Base-by-base conservation (phyloP, 2,888 invertebrate genomes). In the Phragmatobia fuliginosa region DNA sequence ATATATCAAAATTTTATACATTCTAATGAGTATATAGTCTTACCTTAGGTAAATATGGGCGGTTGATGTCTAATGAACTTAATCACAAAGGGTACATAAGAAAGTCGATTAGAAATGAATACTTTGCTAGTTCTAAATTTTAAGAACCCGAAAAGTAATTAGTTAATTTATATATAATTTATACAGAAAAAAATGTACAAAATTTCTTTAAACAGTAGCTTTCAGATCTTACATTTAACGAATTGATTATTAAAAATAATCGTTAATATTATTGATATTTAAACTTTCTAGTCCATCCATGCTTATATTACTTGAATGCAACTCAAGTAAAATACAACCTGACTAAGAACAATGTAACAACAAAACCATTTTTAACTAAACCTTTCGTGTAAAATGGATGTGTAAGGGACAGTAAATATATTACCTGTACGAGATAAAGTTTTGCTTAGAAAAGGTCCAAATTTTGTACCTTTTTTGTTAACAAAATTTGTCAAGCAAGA, bases 61-160 rank as follows among this genome's bases (percentile, higher is more conserved):
- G 56, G 16, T 56, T 56, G 28, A 56, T 56, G 7, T 56, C 16
- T 56, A 28, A 56, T 56, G 28, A 28, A 56, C 25, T 28, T 52
- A 25, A 56, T 28, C 1, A 2, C 16, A 28, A 56, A 14, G 16
- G 5, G 18, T 25, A 21, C 28, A 56, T 28, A 10, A 28, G 7
- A 28, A 65, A 65, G 1, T 65, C 38, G 65, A 38, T 56, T 65
- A 65, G 56, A 31, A 65, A 65, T 65, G 25, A 28, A 38, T 56
- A 18, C 25, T 52, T 49, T n/a, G n/a, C n/a, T n/a, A n/a, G n/a
- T n/a, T n/a, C n/a, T 6, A 33, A 33, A 33, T 33, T 6, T 6
- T 33, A 33, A 33, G 3, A 33, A 33, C 33, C 33, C 7, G 33
- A 7, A 11, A 38, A 38, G 38, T 14, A 16, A 1, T 14, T 38